Conservation (phyloP, 1,140 invertebrate species). For the Leptonema lineaticorne region DNA sequence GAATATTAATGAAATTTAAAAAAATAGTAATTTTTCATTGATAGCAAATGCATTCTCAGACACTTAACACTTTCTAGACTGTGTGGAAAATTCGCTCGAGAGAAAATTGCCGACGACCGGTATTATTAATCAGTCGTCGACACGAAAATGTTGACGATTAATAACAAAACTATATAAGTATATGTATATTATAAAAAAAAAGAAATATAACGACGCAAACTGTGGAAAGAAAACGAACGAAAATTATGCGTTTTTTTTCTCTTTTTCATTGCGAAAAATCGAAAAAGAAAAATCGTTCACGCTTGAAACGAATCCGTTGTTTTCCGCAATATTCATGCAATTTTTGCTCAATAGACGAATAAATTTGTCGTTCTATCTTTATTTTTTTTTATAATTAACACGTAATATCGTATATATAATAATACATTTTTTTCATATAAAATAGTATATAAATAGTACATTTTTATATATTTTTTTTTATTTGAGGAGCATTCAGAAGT, state of each 20-base stretch:
- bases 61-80: constrained; percentile 18
- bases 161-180: no score
- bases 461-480: no score
- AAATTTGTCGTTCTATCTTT: neutral
- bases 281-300: constrained; percentile 2
- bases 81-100: neutral
- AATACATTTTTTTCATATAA: no score
- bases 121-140: no score
- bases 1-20: no score
- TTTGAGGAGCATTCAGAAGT: no score
- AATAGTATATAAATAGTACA: no score
- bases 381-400: neutral
- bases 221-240: neutral
- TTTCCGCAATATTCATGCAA: neutral
- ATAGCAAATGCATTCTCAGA: neutral
- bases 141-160: no score
- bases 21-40: neutral
- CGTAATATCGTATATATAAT: neutral
- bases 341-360: neutral
- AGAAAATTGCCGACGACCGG: constrained; percentile 9
- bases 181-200: no score
- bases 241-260: neutral
- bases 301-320: neutral
- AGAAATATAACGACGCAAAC: no score
- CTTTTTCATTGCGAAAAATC: neutral